These are phyloP conservation scores for Alligator sinensis DNA, from an alignment of 2,113 vertebrate species.

Conservation along the genomic window DNA sequence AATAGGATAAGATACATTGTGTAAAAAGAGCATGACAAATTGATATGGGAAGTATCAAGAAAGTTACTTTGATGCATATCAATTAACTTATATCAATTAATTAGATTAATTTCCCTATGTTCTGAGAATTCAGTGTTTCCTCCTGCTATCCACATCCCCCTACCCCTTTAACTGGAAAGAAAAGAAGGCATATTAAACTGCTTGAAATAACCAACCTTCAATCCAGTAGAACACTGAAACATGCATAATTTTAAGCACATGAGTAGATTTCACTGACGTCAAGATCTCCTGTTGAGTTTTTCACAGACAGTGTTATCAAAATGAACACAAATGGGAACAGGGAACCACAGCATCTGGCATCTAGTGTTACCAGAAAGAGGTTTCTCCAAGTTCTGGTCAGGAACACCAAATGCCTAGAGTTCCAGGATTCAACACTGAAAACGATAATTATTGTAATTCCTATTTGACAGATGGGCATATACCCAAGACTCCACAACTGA, in stretches of 20 bases:
- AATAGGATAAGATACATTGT: not conserved
- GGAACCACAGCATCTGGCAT: not conserved
- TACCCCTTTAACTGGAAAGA: not conserved
- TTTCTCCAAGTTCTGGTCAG: not conserved
- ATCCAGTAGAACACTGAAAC: not conserved
- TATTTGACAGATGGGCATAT: constrained; percentile 4
- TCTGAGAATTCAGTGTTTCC: not conserved
- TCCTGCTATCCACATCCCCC: not conserved
- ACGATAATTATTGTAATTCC: not conserved
- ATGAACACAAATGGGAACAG: not conserved
- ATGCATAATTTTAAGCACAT: not conserved
- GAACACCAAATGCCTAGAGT: not conserved
- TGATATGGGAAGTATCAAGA: not conserved
- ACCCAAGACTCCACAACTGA: not conserved
- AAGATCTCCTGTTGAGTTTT: not conserved
- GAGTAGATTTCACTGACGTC: not conserved
- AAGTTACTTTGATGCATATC: fast-evolving
- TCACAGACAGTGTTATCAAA: not conserved
- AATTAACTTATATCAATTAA: not conserved
- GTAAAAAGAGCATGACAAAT: not conserved
- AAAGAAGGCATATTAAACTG: not conserved
- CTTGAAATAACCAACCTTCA: not conserved
- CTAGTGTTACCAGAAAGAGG: not conserved
- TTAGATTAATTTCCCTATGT: not conserved
- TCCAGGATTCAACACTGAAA: not conserved